A percentile compares a stretch with the other conserved stretches of the same genome.
Conservation (phyloP, 2,888 invertebrate species). For the Himalopsyche tibetana region DNA sequence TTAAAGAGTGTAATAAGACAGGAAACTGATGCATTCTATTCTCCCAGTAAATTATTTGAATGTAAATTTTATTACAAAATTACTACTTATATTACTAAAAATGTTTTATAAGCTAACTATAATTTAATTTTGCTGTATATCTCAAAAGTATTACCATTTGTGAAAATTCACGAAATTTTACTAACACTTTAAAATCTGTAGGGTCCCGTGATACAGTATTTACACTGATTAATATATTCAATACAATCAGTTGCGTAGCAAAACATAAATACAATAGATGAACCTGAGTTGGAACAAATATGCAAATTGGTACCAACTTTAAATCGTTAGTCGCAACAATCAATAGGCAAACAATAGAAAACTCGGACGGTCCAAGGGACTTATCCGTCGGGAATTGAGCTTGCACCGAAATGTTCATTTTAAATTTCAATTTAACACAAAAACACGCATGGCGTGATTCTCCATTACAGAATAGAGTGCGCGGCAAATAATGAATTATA, state of each 20-base stretch:
- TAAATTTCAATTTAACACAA: constrained; percentile 47
- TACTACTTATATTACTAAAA: too few species aligned
- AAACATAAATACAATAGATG: background rate
- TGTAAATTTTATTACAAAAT: too few species aligned
- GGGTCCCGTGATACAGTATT: too few species aligned
- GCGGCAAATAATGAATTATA: constrained; percentile 51
- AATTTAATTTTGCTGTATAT: too few species aligned
- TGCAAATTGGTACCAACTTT: constrained; percentile 5
- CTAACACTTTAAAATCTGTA: too few species aligned
- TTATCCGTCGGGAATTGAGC: background rate
- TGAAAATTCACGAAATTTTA: too few species aligned
- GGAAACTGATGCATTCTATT: too few species aligned
- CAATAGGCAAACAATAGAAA: constrained; percentile 27
- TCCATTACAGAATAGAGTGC: constrained; percentile 36
- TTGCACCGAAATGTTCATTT: constrained; percentile 50
- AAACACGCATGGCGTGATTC: constrained; percentile 45
- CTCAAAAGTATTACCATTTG: too few species aligned
- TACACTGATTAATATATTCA: too few species aligned
- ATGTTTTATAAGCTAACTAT: too few species aligned
- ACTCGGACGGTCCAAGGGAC: background rate
- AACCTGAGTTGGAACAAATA: background rate
- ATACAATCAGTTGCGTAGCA: background rate
- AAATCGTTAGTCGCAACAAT: constrained; percentile 18
- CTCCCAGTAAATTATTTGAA: too few species aligned
- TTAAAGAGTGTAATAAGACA: too few species aligned